Conservation (phyloP, 2,113 vertebrate genomes). For the Festucalex cinctus region DNA sequence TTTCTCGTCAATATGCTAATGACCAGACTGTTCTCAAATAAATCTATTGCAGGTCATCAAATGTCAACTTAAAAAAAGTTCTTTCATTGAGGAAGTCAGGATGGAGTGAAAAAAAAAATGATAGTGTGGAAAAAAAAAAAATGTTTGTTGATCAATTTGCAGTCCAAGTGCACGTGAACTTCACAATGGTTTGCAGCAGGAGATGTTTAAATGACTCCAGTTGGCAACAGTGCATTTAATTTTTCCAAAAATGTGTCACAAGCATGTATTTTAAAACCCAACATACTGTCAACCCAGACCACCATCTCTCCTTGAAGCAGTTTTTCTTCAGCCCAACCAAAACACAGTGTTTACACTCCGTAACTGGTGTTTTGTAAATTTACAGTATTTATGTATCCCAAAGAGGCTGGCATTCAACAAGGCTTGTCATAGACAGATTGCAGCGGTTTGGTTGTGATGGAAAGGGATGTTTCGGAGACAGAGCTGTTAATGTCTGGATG, state of each 20-base stretch:
- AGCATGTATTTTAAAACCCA: background rate
- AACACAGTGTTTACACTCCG: background rate
- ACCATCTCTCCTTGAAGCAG: background rate
- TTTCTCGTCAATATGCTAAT: too few species aligned
- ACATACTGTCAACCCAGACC: background rate
- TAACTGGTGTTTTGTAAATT: background rate
- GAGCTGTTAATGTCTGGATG: background rate
- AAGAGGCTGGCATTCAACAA: background rate
- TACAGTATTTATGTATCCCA: background rate
- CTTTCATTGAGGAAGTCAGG: background rate
- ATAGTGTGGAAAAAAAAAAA: too few species aligned
- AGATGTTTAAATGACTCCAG: background rate
- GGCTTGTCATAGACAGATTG: background rate
- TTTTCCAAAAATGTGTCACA: slow-evolving; percentile 2
- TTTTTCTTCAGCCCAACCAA: background rate
- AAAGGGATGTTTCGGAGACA: background rate
- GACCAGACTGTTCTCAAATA: too few species aligned
- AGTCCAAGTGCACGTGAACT: background rate
- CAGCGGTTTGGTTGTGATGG: background rate
- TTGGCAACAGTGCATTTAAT: background rate
- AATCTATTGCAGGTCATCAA: background rate
- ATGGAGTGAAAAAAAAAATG: background rate
- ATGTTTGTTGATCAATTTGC: background rate
- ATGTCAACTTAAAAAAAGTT: background rate
- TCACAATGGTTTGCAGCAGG: background rate